These are phyloP conservation scores for Leptestheria dahalacensis DNA, from an alignment of 1,140 invertebrate genomes.

Conservation along the genomic window DNA sequence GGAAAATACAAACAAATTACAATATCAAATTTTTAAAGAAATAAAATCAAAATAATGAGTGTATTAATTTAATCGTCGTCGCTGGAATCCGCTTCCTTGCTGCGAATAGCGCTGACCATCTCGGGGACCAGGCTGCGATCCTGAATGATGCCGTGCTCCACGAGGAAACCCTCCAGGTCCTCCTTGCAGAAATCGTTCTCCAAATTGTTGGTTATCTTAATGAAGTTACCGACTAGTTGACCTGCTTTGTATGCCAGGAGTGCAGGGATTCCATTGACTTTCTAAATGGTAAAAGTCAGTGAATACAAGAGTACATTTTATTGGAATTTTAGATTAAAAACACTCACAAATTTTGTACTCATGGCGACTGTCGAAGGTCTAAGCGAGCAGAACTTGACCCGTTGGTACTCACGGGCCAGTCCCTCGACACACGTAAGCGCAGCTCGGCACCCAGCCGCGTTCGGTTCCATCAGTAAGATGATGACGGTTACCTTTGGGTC, in stretches of 20 bases:
- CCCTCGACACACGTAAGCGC: conserved; percentile 73
- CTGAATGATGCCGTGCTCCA: conserved; percentile 38
- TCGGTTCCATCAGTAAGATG: conserved; percentile 74
- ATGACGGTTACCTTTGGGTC: conserved; percentile 69
- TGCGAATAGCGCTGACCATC: neutral
- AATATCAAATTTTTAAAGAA: neutral
- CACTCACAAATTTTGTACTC: conserved; percentile 57
- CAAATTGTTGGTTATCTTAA: conserved; percentile 67
- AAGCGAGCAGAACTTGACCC: conserved; percentile 82
- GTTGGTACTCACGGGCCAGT: conserved; percentile 63
- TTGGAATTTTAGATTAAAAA: conserved; percentile 12
- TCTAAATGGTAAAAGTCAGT: conserved; percentile 27
- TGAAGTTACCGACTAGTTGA: conserved; percentile 83
- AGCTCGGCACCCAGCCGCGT: conserved; percentile 52
- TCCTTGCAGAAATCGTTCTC: conserved; percentile 78
- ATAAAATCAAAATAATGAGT: neutral
- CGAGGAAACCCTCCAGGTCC: conserved; percentile 79
- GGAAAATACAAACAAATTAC: neutral
- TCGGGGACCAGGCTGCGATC: conserved; percentile 4
- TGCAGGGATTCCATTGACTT: conserved; percentile 74
- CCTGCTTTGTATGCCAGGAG: conserved; percentile 79
- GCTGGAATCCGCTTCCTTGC: neutral
- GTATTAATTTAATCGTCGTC: conserved; percentile 7
- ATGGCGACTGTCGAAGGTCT: conserved; percentile 46
- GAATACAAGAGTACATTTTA: conserved; percentile 7